phyloP scores from a whole-genome alignment of 2,888 invertebrate genomes.

The Dusona sp. region DNA sequence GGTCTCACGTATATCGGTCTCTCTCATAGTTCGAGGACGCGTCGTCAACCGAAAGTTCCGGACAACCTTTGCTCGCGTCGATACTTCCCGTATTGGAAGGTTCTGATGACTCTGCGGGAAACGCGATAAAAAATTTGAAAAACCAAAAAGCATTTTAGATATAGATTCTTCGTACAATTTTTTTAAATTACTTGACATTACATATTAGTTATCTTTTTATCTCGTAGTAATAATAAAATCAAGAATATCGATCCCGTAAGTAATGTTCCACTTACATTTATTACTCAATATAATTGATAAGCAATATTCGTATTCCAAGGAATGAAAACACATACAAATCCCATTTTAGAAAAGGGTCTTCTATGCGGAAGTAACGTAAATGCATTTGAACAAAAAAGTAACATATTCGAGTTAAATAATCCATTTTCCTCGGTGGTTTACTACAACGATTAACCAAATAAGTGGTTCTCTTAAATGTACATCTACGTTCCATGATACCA shows the following conservation, averaged over 20 bases:
- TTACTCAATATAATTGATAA: no score
- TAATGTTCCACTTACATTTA: no score
- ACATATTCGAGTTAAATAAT: background rate
- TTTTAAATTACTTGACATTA: background rate
- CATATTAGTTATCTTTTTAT: no score
- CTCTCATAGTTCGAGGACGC: conserved; percentile 21
- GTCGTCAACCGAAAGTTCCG: conserved; percentile 2
- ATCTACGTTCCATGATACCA: background rate
- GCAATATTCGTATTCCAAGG: no score
- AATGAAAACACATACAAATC: background rate
- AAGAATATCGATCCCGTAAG: no score
- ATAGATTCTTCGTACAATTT: background rate
- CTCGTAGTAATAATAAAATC: no score
- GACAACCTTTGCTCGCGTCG: background rate
- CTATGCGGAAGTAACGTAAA: background rate
- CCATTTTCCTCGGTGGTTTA: background rate
- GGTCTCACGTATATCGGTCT: conserved; percentile 10
- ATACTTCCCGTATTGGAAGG: background rate
- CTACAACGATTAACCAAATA: background rate
- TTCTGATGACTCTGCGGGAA: background rate
- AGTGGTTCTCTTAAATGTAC: background rate
- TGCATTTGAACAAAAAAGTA: background rate
- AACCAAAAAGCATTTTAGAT: background rate
- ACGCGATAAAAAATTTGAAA: background rate
- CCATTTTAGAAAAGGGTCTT: background rate